Conservation (phyloP, 2,113 vertebrate genomes). For the Melierax canorus region DNA sequence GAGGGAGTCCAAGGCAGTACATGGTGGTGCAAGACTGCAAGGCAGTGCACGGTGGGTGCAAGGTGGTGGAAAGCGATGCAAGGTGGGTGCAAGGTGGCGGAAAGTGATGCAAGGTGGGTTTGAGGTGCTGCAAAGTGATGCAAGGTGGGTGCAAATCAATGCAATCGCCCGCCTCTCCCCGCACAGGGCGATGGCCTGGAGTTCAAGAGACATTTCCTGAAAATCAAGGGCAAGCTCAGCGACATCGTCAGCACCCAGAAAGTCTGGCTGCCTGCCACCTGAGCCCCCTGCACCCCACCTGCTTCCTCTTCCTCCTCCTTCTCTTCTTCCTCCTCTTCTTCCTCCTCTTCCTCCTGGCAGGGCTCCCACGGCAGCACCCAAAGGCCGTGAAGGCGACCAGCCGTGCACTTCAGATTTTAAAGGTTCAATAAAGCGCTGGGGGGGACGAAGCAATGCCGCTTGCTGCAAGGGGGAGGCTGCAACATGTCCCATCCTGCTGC, state of each 20-base stretch:
- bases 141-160: too few relatives aligned
- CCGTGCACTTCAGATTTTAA: neutral
- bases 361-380: neutral
- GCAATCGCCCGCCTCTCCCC: fast-evolving
- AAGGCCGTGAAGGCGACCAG: neutral
- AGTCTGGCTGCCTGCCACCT: slow-evolving; percentile 77
- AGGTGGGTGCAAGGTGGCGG: too few relatives aligned
- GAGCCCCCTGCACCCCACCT: neutral
- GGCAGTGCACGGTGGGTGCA: too few relatives aligned
- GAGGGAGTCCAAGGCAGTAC: too few relatives aligned
- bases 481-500: fast-evolving
- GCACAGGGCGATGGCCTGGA: slow-evolving; percentile 90
- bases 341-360: neutral
- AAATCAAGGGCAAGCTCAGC: slow-evolving; percentile 88
- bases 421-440: slow-evolving; percentile 9
- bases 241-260: slow-evolving; percentile 90
- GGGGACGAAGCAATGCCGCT: fast-evolving
- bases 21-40: too few relatives aligned
- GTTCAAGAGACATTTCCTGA: slow-evolving; percentile 94
- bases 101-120: too few relatives aligned
- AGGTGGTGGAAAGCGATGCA: too few relatives aligned
- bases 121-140: too few relatives aligned
- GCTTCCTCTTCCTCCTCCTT: too few relatives aligned
- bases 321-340: neutral
- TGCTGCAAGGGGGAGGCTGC: too few relatives aligned